Evolutionary conservation across 2,113 vertebrate genomes (phyloP), one percentile per base, ranked within the genome.

Genomic region (Nothoprocta perdicaria): DNA sequence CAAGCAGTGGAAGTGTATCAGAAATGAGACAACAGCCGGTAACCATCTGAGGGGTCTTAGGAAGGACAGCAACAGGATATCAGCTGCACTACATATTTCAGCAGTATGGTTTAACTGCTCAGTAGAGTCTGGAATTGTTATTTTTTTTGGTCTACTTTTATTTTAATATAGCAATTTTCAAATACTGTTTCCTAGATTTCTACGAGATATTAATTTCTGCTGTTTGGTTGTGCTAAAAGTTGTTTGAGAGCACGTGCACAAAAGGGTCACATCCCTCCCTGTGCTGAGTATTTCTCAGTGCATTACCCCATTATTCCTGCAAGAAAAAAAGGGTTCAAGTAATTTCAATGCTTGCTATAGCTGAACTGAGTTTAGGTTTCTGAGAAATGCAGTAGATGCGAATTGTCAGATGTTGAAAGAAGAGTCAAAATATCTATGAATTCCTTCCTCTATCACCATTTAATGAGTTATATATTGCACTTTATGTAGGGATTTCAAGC

Each of bases 401-500:
- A 67, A 53, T 41, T 50, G 11, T 57, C 55, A 57, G 23, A 50
- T 3, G 68, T 12, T 17, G 5, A 33, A 58, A 81, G 55, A 82
- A 55, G 33, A 81, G 29, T 60, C 19, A 77, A 89, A 89, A 84
- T 87, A 71, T 5, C 5, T 71, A 52, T 52, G 73, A 80, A 77
- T 83, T 48, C 18, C 40, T 86, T 80, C 86, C 63, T 84, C 41
- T 80, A 50, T 79, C 48, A 71, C 48, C 26, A 60, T 91, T 94
- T 84, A 91, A 89, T 89, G 78, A 77, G 29, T 60, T 72, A 73
- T 66, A 80, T 87, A 61, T 84, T 65, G 33, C 29, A 50, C 41
- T 86, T 93, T 88, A 78, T 41, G 29, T 69, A 50, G 72, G 21
- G 31, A 80, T 96, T 92, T 91, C 53, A 82, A 79, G 35, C 75